phyloP scores from a whole-genome alignment of 1,140 invertebrate species.

The Frieseomelitta varia region DNA sequence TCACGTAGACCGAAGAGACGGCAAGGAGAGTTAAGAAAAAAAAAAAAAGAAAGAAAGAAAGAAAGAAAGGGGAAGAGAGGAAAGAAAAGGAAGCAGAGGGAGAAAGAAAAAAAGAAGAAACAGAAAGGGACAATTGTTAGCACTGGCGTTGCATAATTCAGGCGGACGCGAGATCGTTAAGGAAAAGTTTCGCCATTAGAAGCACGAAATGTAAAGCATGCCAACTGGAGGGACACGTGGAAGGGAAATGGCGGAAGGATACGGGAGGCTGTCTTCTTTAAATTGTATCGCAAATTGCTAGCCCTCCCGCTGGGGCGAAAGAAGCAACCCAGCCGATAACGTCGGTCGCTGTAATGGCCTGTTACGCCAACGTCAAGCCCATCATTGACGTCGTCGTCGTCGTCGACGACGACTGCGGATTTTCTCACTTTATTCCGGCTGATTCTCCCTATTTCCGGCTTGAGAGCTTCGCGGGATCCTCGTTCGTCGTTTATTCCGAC shows the following conservation, averaged over 20 bases:
- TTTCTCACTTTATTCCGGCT: constrained; percentile 55
- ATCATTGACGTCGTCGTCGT: constrained; percentile 40
- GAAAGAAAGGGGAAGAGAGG: neutral
- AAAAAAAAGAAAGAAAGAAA: too few species aligned
- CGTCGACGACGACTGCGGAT: constrained; percentile 58
- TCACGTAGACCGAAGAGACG: constrained; percentile 53
- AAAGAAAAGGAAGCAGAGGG: neutral
- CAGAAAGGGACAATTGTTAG: constrained; percentile 50
- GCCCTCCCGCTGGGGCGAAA: constrained; percentile 56
- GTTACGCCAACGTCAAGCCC: constrained; percentile 65
- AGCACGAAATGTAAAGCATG: constrained; percentile 69
- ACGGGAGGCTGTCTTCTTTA: constrained; percentile 67
- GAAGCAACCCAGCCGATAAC: constrained; percentile 48
- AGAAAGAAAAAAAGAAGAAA: neutral
- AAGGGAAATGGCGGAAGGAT: constrained; percentile 35
- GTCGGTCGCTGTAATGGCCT: constrained; percentile 66
- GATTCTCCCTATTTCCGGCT: constrained; percentile 45
- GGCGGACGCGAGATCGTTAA: constrained; percentile 72
- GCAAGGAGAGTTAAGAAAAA: too few species aligned
- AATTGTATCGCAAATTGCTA: constrained; percentile 74
- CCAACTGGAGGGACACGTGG: constrained; percentile 26
- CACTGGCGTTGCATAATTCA: constrained; percentile 73
- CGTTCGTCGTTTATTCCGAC: neutral
- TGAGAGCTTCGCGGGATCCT: constrained; percentile 1
- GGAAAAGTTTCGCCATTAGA: constrained; percentile 75